A percentile compares a stretch with the other conserved stretches of the same genome.
Conservation (phyloP, 2,113 vertebrate species). For the Eonycteris spelaea region DNA sequence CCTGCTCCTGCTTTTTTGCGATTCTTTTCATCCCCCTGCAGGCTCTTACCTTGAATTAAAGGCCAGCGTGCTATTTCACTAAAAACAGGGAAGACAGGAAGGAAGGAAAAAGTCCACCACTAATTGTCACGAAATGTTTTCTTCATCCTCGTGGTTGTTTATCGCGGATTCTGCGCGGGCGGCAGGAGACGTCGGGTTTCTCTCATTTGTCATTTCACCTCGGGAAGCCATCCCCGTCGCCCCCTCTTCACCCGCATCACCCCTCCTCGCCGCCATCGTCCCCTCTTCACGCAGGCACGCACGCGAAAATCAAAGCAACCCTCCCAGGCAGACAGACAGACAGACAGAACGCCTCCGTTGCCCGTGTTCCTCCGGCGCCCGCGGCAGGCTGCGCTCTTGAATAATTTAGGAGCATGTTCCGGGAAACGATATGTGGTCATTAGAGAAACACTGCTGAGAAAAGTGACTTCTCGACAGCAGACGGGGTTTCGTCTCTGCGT, state of each 20-base stretch:
- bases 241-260: too few species aligned
- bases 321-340: neutral
- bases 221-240: neutral
- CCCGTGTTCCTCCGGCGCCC: neutral
- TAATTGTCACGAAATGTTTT: conserved; percentile 19
- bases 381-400: conserved; percentile 64
- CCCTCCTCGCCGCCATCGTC: neutral
- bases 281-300: neutral
- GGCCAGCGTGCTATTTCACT: conserved; percentile 38
- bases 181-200: neutral
- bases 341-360: neutral
- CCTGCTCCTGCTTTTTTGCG: neutral
- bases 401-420: conserved; percentile 63
- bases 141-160: neutral
- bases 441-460: conserved; percentile 47
- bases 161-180: neutral
- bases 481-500: conserved; percentile 26
- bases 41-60: conserved; percentile 34
- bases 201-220: conserved; percentile 1
- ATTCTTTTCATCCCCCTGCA: neutral
- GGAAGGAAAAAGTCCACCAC: neutral
- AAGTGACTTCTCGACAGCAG: conserved; percentile 43
- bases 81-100: neutral
- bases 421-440: conserved; percentile 52
- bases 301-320: too few species aligned